phyloP scores from a whole-genome alignment of 2,888 invertebrate genomes.

The Emmelina monodactyla region DNA sequence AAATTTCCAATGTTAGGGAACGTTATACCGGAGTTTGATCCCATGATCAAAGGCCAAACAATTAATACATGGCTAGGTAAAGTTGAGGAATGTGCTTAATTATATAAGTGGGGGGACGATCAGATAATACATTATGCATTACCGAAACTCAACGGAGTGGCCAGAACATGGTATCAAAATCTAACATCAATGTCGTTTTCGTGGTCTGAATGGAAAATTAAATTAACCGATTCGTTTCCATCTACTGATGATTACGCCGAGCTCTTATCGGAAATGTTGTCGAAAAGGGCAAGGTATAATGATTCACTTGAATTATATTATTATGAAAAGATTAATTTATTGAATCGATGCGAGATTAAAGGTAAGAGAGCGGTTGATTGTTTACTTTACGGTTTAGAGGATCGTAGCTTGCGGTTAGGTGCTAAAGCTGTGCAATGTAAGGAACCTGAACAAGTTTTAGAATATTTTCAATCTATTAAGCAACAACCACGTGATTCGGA shows the following conservation, averaged over 20 bases:
- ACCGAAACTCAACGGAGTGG: constrained; percentile 11
- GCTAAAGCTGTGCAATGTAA: constrained; percentile 9
- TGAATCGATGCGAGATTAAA: constrained; percentile 10
- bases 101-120: constrained; percentile 11
- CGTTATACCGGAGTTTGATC: constrained; percentile 12
- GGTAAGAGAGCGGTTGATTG: constrained; percentile 12
- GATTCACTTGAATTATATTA: constrained; percentile 12
- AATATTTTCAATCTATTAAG: constrained; percentile 10
- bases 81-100: constrained; percentile 10
- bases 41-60: constrained; percentile 13
- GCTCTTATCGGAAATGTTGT: constrained; percentile 12
- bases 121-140: constrained; percentile 12
- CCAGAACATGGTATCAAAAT: constrained; percentile 12
- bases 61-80: constrained; percentile 11
- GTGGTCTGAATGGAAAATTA: constrained; percentile 13
- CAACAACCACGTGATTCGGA: constrained; percentile 5
- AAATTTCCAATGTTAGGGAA: constrained; percentile 13
- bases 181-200: constrained; percentile 10
- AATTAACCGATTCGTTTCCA: constrained; percentile 13
- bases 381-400: constrained; percentile 8
- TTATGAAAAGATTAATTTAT: constrained; percentile 10
- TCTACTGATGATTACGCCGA: constrained; percentile 12
- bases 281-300: constrained; percentile 6
- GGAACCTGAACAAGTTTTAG: constrained; percentile 9
- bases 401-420: constrained; percentile 9